A percentile compares a stretch with the other conserved stretches of the same genome.
Evolutionary conservation across 2,888 invertebrate genomes (phyloP).

Genomic region (Gastrophysa polygoni): DNA sequence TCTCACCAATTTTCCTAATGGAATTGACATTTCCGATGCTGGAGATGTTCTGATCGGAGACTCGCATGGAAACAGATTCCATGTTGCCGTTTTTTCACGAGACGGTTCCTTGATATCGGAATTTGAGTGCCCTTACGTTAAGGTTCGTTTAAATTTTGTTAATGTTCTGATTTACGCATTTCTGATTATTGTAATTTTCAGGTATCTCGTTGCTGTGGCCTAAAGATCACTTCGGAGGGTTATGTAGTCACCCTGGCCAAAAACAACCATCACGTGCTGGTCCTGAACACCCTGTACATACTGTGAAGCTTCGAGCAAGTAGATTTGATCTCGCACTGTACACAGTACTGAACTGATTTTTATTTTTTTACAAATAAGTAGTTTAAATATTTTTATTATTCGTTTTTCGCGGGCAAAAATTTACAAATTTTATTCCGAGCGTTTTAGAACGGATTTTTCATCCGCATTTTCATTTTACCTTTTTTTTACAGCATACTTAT

Average conservation of each 20-base stretch:
- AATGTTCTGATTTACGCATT: too few relatives aligned
- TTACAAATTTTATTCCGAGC: slow-evolving; percentile 16
- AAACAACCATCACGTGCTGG: slow-evolving; percentile 98
- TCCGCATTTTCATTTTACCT: slow-evolving; percentile 23
- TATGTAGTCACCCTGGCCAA: slow-evolving; percentile 96
- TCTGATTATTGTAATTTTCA: too few relatives aligned
- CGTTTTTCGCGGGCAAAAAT: slow-evolving; percentile 21
- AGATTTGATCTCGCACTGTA: slow-evolving; percentile 59
- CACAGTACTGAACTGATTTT: slow-evolving; percentile 59
- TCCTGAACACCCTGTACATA: slow-evolving; percentile 92
- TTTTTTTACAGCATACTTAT: slow-evolving; percentile 36
- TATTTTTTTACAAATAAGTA: slow-evolving; percentile 36
- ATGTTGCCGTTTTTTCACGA: slow-evolving; percentile 92
- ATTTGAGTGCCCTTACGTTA: slow-evolving; percentile 97
- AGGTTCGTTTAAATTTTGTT: slow-evolving; percentile 69
- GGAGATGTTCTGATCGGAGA: slow-evolving; percentile 97
- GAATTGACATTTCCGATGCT: slow-evolving; percentile 96
- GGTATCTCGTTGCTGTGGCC: slow-evolving; percentile 97
- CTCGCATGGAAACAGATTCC: slow-evolving; percentile 97
- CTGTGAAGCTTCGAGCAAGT: slow-evolving; percentile 69
- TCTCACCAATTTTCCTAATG: slow-evolving; percentile 96
- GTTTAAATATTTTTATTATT: slow-evolving; percentile 38
- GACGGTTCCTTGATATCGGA: slow-evolving; percentile 87
- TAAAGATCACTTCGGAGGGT: slow-evolving; percentile 96
- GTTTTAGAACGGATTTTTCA: slow-evolving; percentile 34